Evolutionary conservation across 2,797 vertebrate genomes (phyloP).

Genomic region (Galagoides demidoff): DNA sequence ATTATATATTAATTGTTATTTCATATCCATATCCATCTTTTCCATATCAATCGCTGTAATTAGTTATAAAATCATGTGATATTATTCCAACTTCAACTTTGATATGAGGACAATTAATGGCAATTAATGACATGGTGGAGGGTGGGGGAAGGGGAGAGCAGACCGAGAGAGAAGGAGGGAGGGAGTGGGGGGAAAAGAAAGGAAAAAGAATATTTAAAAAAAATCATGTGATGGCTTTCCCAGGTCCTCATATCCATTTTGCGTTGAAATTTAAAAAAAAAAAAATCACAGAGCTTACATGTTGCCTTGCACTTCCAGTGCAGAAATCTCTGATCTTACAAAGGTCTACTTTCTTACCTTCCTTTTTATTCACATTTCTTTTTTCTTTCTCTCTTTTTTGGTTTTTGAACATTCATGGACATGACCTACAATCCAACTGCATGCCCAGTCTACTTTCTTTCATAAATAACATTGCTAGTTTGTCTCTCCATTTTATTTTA

Average conservation of each 20-base stretch:
- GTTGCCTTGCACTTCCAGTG: background rate
- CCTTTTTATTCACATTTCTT: background rate
- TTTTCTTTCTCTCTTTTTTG: background rate
- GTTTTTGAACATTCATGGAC: background rate
- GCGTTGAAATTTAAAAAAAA: background rate
- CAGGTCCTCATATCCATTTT: background rate
- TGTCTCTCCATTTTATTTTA: background rate
- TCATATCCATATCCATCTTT: background rate
- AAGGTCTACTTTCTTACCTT: background rate
- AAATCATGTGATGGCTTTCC: background rate
- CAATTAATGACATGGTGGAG: too few relatives aligned
- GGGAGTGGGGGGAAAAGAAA: too few relatives aligned
- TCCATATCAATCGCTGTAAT: background rate
- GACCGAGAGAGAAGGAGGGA: too few relatives aligned
- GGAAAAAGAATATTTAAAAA: background rate
- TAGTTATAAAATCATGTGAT: background rate
- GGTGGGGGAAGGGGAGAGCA: too few relatives aligned
- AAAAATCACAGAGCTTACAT: background rate
- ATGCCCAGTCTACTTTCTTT: background rate
- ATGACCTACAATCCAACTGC: background rate
- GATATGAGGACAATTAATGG: too few relatives aligned
- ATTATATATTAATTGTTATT: background rate
- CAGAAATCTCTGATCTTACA: background rate
- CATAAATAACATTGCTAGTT: background rate
- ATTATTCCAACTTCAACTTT: too few relatives aligned